These are phyloP conservation scores for Sericinus montela DNA, from an alignment of 2,888 invertebrate genomes.

Conservation along the genomic window DNA sequence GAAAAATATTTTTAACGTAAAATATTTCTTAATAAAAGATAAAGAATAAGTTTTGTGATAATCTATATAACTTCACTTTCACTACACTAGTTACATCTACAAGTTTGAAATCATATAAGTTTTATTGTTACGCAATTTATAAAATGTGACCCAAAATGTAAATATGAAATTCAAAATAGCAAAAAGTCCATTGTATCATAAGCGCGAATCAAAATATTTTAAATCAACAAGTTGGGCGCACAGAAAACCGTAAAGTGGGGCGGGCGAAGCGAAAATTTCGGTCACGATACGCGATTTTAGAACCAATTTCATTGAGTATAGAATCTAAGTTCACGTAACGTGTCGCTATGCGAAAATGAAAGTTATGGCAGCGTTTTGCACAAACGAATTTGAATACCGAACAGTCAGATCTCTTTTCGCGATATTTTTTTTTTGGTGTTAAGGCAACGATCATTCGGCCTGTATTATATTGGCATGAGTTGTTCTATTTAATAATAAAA, in stretches of 20 bases:
- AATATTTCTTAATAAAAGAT: too few relatives aligned
- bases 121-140: too few relatives aligned
- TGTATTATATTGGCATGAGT: not conserved
- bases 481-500: too few relatives aligned
- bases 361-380: slow-evolving; percentile 68
- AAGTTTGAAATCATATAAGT: too few relatives aligned
- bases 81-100: too few relatives aligned
- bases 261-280: slow-evolving; percentile 66
- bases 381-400: slow-evolving; percentile 70
- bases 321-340: slow-evolving; percentile 32
- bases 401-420: slow-evolving; percentile 27
- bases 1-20: too few relatives aligned
- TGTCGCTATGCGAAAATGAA: slow-evolving; percentile 61
- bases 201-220: slow-evolving; percentile 56
- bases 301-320: slow-evolving; percentile 29
- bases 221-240: slow-evolving; percentile 62
- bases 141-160: too few relatives aligned
- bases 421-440: slow-evolving; percentile 1
- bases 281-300: slow-evolving; percentile 26
- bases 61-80: too few relatives aligned
- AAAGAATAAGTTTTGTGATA: too few relatives aligned
- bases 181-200: slow-evolving; percentile 18
- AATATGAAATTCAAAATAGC: too few relatives aligned
- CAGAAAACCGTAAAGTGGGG: slow-evolving; percentile 66
- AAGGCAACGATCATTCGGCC: not conserved